phyloP scores from a whole-genome alignment of 2,888 invertebrate genomes.

The Linnaemya vulpina region DNA sequence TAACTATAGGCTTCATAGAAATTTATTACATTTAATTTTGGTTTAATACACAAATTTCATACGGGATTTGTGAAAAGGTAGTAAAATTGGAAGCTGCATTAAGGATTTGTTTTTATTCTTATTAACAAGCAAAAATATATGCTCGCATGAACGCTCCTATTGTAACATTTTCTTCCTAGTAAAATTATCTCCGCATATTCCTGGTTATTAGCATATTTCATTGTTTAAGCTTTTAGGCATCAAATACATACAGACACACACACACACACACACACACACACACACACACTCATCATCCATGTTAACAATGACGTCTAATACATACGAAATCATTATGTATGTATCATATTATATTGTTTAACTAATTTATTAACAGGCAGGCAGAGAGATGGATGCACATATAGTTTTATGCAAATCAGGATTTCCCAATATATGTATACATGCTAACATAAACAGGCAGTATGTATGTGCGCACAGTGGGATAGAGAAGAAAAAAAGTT shows the following conservation, averaged over 20 bases:
- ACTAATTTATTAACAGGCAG: conserved; percentile 46
- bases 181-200: conserved; percentile 18
- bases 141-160: conserved; percentile 6
- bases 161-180: background rate
- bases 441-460: background rate
- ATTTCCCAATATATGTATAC: background rate
- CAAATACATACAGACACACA: conserved; percentile 1
- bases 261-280: background rate
- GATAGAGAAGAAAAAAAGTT: no score
- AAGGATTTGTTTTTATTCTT: no score
- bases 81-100: no score
- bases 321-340: conserved; percentile 32
- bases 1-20: no score
- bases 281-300: background rate
- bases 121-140: background rate
- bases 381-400: background rate
- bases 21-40: no score
- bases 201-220: conserved; percentile 38
- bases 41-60: no score
- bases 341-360: conserved; percentile 49
- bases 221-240: conserved; percentile 56
- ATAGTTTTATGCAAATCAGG: background rate
- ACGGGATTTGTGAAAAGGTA: no score
- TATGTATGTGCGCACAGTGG: no score
- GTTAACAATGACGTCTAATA: conserved; percentile 32